phyloP scores from a whole-genome alignment of 2,797 vertebrate species.

The Xenopus petersii region DNA sequence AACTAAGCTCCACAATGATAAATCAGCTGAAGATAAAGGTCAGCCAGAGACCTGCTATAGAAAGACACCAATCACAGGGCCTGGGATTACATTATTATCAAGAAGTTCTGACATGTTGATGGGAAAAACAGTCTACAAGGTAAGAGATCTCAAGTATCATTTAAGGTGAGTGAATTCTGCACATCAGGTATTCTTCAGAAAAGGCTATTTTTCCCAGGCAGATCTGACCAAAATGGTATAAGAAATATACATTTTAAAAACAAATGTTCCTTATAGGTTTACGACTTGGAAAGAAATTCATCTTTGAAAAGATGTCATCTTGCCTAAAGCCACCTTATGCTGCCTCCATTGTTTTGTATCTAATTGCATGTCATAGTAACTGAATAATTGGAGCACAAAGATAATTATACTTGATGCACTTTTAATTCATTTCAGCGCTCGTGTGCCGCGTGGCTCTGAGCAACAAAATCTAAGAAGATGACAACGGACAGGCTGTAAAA shows the following conservation, averaged over 20 bases:
- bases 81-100: background rate
- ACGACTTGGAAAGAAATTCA: slow-evolving; percentile 24
- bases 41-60: background rate
- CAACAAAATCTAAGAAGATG: slow-evolving; percentile 38
- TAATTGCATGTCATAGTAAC: slow-evolving; percentile 50
- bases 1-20: background rate
- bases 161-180: no score
- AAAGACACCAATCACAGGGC: background rate
- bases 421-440: slow-evolving; percentile 46
- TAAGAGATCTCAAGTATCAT: background rate
- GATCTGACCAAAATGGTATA: slow-evolving; percentile 32
- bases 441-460: slow-evolving; percentile 29
- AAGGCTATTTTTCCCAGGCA: background rate
- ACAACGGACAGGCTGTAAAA: slow-evolving; percentile 47
- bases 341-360: slow-evolving; percentile 48
- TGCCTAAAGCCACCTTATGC: slow-evolving; percentile 42
- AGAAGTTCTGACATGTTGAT: background rate
- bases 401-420: slow-evolving; percentile 50
- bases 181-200: no score
- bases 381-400: slow-evolving; percentile 47
- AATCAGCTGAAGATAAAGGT: background rate
- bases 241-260: slow-evolving; percentile 38
- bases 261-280: slow-evolving; percentile 40
- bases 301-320: slow-evolving; percentile 44
- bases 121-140: background rate